Evolutionary conservation across 2,113 vertebrate genomes (phyloP).

Genomic region (Cryptoleucopteryx plumbea): DNA sequence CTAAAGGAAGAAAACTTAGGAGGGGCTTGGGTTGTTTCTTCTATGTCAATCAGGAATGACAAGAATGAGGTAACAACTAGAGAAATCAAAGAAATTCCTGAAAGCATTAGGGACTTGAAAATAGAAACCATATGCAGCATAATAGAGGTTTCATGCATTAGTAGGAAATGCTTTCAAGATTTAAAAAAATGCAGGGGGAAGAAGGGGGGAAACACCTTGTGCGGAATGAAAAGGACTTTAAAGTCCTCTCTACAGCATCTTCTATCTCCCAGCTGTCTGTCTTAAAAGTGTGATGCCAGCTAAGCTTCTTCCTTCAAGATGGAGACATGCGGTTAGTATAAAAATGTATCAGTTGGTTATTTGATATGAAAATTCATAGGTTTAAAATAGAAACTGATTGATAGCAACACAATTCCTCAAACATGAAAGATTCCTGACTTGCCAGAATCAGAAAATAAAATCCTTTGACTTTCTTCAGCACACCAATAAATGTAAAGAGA

Average conservation of each 20-base stretch:
- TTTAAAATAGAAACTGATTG: constrained; percentile 4
- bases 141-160: constrained; percentile 17
- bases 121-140: constrained; percentile 62
- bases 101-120: constrained; percentile 62
- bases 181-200: neutral
- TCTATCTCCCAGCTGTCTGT: neutral
- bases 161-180: constrained; percentile 54
- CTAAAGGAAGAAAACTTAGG: neutral
- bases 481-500: constrained; percentile 5
- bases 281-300: neutral
- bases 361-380: neutral
- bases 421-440: neutral
- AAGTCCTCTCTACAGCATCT: neutral
- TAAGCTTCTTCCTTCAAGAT: neutral
- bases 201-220: neutral
- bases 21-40: neutral
- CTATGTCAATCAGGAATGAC: neutral
- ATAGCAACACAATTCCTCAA: neutral
- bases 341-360: neutral
- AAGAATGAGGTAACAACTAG: constrained; percentile 20
- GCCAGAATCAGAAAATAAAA: constrained; percentile 5
- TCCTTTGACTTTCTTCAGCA: constrained; percentile 12
- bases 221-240: neutral
- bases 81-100: constrained; percentile 68
- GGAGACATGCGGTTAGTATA: neutral